phyloP scores from a whole-genome alignment of 2,888 invertebrate genomes.

The Diachrysia chrysitis region DNA sequence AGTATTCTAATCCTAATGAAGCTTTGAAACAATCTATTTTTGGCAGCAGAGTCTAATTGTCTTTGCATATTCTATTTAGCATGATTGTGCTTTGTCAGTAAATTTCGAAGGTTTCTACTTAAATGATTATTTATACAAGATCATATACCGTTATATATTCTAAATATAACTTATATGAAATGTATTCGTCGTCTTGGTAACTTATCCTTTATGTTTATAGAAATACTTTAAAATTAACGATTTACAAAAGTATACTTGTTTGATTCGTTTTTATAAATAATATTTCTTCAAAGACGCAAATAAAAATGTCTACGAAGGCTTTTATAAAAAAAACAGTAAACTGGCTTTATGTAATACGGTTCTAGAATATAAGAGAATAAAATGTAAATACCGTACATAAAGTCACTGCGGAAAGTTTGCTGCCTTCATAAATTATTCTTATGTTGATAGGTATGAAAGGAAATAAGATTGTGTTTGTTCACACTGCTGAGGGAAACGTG shows the following conservation, averaged over 20 bases:
- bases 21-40: neutral
- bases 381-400: slow-evolving; percentile 57
- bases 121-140: no score
- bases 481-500: slow-evolving; percentile 26
- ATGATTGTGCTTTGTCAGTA: no score
- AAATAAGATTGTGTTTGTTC: slow-evolving; percentile 47
- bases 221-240: neutral
- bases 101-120: no score
- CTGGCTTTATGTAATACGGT: slow-evolving; percentile 46
- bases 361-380: slow-evolving; percentile 49
- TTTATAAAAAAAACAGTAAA: slow-evolving; percentile 52
- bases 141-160: no score
- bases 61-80: no score
- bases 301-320: slow-evolving; percentile 42
- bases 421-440: slow-evolving; percentile 55
- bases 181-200: no score
- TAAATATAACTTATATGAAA: no score
- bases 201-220: no score
- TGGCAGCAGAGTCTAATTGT: neutral
- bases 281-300: slow-evolving; percentile 34
- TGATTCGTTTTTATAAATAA: slow-evolving; percentile 44
- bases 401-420: slow-evolving; percentile 47
- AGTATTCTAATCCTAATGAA: neutral
- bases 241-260: slow-evolving; percentile 9
- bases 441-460: slow-evolving; percentile 46